A percentile compares a stretch with the other conserved stretches of the same genome.
These are phyloP conservation scores for Peromyscus maniculatus DNA, from an alignment of 2,113 vertebrate species.

Conservation along the genomic window DNA sequence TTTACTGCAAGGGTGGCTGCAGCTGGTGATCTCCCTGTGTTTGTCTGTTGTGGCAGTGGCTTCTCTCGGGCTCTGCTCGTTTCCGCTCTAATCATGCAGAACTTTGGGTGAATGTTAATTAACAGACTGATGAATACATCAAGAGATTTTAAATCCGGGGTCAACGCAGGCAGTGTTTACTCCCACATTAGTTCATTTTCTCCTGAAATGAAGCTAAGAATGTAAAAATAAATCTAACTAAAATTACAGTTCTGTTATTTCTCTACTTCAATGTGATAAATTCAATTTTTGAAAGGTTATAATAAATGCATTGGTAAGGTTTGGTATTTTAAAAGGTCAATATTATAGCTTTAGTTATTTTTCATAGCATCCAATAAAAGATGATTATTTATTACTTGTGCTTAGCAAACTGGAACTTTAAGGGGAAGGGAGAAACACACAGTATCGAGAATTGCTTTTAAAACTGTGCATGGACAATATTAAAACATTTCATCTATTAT, in stretches of 20 bases:
- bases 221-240: constrained; percentile 50
- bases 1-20: background rate
- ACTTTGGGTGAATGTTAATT: constrained; percentile 71
- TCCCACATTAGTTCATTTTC: constrained; percentile 68
- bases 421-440: background rate
- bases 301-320: constrained; percentile 51
- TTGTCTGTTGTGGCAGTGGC: background rate
- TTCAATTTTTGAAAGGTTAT: constrained; percentile 79
- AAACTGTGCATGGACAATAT: background rate
- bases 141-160: constrained; percentile 60
- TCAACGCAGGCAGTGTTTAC: constrained; percentile 59
- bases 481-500: background rate
- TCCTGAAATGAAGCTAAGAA: constrained; percentile 57
- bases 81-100: constrained; percentile 56
- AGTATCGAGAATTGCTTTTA: constrained; percentile 37
- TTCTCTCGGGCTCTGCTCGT: background rate
- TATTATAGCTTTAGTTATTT: constrained; percentile 57
- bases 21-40: constrained; percentile 11
- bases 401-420: constrained; percentile 29
- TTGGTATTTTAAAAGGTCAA: constrained; percentile 79
- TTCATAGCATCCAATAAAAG: constrained; percentile 57
- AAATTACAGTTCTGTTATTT: constrained; percentile 73
- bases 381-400: constrained; percentile 44
- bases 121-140: constrained; percentile 70
- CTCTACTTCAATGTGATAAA: constrained; percentile 61